These are phyloP conservation scores for Delphinapterus leucas DNA, from an alignment of 2,113 vertebrate genomes.

Conservation along the genomic window DNA sequence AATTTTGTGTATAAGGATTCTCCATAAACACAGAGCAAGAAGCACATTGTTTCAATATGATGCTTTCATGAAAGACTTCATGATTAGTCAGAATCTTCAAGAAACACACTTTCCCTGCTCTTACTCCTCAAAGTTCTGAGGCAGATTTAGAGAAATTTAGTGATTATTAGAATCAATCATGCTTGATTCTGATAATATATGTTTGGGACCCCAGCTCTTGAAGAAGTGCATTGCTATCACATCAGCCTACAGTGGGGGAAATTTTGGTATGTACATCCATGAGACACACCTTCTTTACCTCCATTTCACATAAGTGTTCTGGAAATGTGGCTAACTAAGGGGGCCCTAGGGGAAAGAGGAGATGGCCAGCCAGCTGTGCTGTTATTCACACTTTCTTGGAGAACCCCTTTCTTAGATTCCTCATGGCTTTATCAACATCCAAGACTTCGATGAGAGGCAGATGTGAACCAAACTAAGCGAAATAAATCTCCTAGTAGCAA, in stretches of 20 bases:
- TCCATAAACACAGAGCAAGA: not conserved
- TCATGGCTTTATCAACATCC: not conserved
- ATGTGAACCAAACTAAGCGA: not conserved
- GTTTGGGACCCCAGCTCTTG: not conserved
- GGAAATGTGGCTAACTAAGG: not conserved
- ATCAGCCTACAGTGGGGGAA: no score
- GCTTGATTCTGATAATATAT: not conserved
- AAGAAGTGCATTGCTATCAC: not conserved
- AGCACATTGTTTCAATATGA: not conserved
- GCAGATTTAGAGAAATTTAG: not conserved
- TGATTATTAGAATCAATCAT: not conserved
- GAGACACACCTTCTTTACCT: not conserved
- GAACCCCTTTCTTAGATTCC: not conserved
- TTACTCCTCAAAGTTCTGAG: not conserved
- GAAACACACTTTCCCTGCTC: not conserved
- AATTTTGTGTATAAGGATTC: not conserved
- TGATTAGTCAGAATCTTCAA: not conserved
- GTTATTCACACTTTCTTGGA: not conserved
- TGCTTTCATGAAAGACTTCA: not conserved
- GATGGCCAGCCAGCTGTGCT: not conserved
- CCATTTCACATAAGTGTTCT: not conserved
- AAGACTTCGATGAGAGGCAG: not conserved
- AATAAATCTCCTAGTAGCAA: not conserved
- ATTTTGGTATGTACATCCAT: not conserved
- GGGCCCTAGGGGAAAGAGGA: not conserved